Evolutionary conservation across 2,113 vertebrate genomes (phyloP), one percentile per base, ranked within the genome.

Genomic region (Chrysemys picta): DNA sequence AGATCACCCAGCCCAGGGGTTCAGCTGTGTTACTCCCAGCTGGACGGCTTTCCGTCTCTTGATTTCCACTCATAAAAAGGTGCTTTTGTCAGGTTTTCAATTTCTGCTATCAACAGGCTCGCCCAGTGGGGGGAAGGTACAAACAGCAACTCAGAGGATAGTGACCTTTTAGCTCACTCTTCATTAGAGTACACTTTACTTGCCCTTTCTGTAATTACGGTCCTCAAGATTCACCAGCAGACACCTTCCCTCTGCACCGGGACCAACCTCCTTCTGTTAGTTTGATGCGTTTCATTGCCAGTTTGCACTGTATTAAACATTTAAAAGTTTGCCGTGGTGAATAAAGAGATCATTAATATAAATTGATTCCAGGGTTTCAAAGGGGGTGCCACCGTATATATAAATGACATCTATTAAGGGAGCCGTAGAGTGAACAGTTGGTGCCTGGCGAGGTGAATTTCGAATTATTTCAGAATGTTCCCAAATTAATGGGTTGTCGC

Each of bases 251-350:
- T 69, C 79, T 29, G 84, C 69, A 29, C 54, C 21, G 31, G 86
- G 45, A 49, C 53, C 95, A 38, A 72, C 87, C 82, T 81, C 85
- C 90, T 11, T 53, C 88, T 76, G 42, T 25, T 83, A 16, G 92
- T 89, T 90, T 78, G 92, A 83, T 24, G 86, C 92, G 57, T 84
- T 94, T 87, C 86, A 59, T 75, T 42, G 93, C 95, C 96, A 69
- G 38, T 91, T 97, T 95, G 94, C 93, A 5, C 79, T 4, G 42
- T 79, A 93, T 98, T 93, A 97, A 97, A 98, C 98, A 98, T 97
- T 96, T 85, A 96, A 84, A 95, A 89, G 95, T 97, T 98, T 97
- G 97, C 97, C 90, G 97, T 82, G 89, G 50, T 85, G 97, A 95
- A 95, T 94, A 97, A 95, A 97, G 95, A 81, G 92, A 83, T 92